Evolutionary conservation across 2,113 vertebrate species (phyloP).

Genomic region (Pollimyrus isidori): DNA sequence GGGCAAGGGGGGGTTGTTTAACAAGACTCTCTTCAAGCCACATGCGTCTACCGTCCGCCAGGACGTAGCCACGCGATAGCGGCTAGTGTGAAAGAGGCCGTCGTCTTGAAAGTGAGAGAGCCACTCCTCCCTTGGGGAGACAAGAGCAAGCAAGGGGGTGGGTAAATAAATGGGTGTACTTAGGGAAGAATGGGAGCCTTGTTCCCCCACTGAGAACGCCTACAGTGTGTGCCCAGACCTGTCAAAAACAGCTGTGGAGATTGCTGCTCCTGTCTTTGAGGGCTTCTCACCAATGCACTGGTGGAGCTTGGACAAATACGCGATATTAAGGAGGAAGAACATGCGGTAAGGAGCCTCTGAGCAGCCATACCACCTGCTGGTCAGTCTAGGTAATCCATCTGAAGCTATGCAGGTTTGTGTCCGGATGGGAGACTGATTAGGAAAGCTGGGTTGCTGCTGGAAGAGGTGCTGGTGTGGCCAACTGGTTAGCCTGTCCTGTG

Average conservation of each 20-base stretch:
- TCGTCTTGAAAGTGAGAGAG: background rate
- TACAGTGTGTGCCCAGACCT: constrained; percentile 8
- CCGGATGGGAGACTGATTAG: background rate
- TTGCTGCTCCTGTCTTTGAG: background rate
- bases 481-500: background rate
- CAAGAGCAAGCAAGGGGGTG: background rate
- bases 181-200: constrained; percentile 18
- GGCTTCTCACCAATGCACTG: background rate
- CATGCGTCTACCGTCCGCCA: background rate
- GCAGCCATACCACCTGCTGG: background rate
- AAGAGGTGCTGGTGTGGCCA: background rate
- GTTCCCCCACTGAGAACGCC: constrained; percentile 26
- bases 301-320: background rate
- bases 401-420: background rate
- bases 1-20: too few species aligned
- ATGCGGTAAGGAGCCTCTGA: background rate
- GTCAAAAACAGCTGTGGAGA: constrained; percentile 33
- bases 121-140: background rate
- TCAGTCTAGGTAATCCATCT: background rate
- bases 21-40: background rate
- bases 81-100: background rate
- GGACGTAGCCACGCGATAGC: background rate
- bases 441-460: background rate
- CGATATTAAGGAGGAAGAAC: background rate
- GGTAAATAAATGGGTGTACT: constrained; percentile 33